Base-by-base conservation (phyloP, 2,888 invertebrate genomes). In the Xanthorhoe designata region DNA sequence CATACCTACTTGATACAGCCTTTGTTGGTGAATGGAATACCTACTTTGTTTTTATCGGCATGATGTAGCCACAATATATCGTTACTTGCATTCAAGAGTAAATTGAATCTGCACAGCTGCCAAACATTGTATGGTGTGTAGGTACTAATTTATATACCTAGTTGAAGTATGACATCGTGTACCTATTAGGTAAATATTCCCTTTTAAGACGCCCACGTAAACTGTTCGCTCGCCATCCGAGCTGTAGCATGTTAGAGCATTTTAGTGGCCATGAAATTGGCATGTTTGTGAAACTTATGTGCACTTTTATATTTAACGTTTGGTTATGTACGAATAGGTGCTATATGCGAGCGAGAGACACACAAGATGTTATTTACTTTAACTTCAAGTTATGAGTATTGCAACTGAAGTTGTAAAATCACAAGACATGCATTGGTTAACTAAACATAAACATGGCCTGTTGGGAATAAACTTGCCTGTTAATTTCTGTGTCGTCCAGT, bases 381-480 rank as follows among this genome's bases (percentile, higher is more conserved):
- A 18, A 57, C 8, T 54, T 35, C 32, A 64, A 67, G 56, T 66
- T 60, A 58, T 45, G 55, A 59, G 53, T 64, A 53, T 50, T 55
- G 62, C 54, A 32, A 42, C 29, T 60, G 47, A 66, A 61, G 68
- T 68, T 50, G 53, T 65, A 64, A 68, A 74, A 65, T 68, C 32
- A n/a, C 55, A 64, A 65, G 68, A 70, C 67, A 69, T 64, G 66
- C 66, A 58, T 65, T 55, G 50, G 66, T 72, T 69, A 71, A 66
- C 32, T 68, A 68, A 62, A 64, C 64, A 68, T 58, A 70, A 59
- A 61, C 64, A 68, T 52, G 58, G 19, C 57, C 13, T 18, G 47
- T 42, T 49, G 52, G 13, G 19, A 53, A 66, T 64, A 59, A 80
- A 91, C 91, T 92, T 90, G 91, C 91, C 91, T 90, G 81, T 82